Evolutionary conservation across 2,797 vertebrate genomes (phyloP).

Genomic region (Eleutherodactylus coqui): DNA sequence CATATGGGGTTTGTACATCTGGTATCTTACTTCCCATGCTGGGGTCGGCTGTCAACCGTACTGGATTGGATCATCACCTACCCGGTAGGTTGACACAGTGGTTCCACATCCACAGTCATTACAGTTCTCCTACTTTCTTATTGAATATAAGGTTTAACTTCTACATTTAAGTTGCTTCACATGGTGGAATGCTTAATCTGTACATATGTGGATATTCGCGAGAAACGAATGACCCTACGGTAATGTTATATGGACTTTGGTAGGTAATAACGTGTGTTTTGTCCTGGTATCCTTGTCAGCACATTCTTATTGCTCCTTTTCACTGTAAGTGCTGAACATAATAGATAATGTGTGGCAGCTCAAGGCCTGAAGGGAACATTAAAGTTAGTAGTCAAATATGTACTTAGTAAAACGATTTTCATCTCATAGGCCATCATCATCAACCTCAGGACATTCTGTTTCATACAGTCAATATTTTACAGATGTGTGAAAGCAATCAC

Average conservation of each 20-base stretch:
- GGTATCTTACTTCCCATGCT: no score
- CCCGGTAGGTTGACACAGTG: no score
- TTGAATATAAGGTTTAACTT: neutral
- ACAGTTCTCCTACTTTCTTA: neutral
- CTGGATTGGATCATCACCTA: no score
- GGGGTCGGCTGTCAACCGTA: no score
- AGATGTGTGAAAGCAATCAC: slow-evolving; percentile 45
- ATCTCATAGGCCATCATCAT: slow-evolving; percentile 33
- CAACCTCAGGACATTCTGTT: slow-evolving; percentile 39
- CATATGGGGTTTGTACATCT: no score
- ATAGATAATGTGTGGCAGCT: slow-evolving; percentile 38
- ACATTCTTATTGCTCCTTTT: slow-evolving; percentile 15
- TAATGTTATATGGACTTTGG: slow-evolving; percentile 10
- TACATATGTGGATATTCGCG: slow-evolving; percentile 31
- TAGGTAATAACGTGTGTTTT: slow-evolving; percentile 18
- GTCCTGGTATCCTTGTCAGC: slow-evolving; percentile 22
- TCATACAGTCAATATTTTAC: slow-evolving; percentile 33
- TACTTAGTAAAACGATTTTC: slow-evolving; percentile 17
- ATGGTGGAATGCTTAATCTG: slow-evolving; percentile 28
- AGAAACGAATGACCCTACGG: neutral
- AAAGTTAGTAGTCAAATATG: slow-evolving; percentile 44
- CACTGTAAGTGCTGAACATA: slow-evolving; percentile 37
- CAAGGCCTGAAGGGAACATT: slow-evolving; percentile 38
- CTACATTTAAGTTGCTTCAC: slow-evolving; percentile 18
- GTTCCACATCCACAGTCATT: no score